Conservation (phyloP, 2,797 vertebrate genomes). For the Chaenodraco wilsoni region DNA sequence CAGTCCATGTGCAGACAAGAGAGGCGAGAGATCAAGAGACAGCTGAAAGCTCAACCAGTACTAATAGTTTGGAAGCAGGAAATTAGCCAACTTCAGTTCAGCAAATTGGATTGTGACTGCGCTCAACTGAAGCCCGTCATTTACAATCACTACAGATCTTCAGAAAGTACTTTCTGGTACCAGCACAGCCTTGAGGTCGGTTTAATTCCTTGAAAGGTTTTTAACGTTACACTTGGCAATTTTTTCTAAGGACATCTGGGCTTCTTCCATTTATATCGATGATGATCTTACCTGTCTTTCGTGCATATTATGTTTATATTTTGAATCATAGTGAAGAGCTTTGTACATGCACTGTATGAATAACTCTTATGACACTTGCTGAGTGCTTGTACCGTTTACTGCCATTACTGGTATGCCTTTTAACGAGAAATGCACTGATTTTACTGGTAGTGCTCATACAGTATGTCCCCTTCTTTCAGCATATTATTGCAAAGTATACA, state of each 20-base stretch:
- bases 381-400: neutral
- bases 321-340: neutral
- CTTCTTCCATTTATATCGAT: neutral
- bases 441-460: neutral
- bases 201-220: conserved; percentile 36
- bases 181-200: neutral
- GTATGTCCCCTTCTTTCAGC: neutral
- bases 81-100: conserved; percentile 23
- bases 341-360: neutral
- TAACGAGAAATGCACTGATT: neutral
- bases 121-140: conserved; percentile 28
- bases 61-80: conserved; percentile 21
- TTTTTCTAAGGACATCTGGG: neutral
- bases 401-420: neutral
- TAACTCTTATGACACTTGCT: conserved; percentile 6
- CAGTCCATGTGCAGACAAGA: conserved; percentile 5
- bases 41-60: conserved; percentile 14
- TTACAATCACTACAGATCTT: conserved; percentile 18
- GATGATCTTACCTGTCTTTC: neutral
- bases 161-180: too few relatives aligned
- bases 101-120: conserved; percentile 17
- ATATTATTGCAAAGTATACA: neutral
- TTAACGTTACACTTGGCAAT: conserved; percentile 9
- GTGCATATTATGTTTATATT: neutral
- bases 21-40: conserved; percentile 16